Evolutionary conservation across 2,113 vertebrate species (phyloP), one percentile per base, ranked within the genome.

Genomic region (Pipra filicauda): DNA sequence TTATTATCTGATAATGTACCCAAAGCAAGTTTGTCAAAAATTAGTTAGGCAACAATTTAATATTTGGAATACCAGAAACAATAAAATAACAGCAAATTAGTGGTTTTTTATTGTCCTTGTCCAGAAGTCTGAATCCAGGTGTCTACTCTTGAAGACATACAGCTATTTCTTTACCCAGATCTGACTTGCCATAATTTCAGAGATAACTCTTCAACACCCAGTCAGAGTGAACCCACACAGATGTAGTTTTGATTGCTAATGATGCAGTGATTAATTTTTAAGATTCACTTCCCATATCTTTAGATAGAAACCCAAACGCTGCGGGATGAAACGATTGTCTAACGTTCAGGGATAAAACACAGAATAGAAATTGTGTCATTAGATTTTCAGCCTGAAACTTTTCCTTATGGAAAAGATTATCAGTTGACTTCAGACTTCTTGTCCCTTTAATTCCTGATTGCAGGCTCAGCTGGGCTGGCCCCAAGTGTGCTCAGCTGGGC

Each of bases 271-370:
- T 51, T 65, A 5, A n/a, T 79, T 74, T 28, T 12, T 28, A n/a
- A 28, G 3, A 39, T 30, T 54, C 46, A 6, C 11, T 51, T 72
- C 35, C 46, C 7, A 1, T n/a, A 5, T 15, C 51, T 82, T 44
- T 15, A 20, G 55, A 7, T 12, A 37, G 27, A 39, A 5, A 70
- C 9, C 5, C 12, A 30, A 27, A 24, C 55, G 2, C 13, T 39
- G 1, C 0, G 6, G 69, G 46, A 1, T 65, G 21, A 39, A 72
- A n/a, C 9, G 7, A 12, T 21, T 35, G 23, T n/a, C 3, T 31
- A 1, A 23, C 8, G 21, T 16, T 89, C 13, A 33, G 44, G 30
- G 28, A 10, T 71, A 17, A 59, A 79, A 4, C 39, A 33, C 5
- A 18, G 24, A 20, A 0, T 0, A 33, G 51, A 35, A 57, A 48